A percentile compares a stretch with the other conserved stretches of the same genome.
Conservation (phyloP, 2,113 vertebrate genomes). For the Tricholaema leucomelas region DNA sequence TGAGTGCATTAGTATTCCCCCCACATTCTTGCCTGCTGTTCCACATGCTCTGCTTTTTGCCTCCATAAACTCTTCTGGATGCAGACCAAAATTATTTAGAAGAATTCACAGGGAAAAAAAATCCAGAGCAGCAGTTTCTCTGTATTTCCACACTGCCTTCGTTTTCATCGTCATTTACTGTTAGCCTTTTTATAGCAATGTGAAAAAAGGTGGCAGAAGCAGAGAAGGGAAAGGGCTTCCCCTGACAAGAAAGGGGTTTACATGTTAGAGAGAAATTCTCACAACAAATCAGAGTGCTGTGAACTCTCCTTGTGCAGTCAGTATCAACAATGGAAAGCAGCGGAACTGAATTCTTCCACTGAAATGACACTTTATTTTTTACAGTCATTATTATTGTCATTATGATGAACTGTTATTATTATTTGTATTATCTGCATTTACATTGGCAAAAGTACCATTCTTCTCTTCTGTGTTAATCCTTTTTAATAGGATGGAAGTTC, state of each 20-base stretch:
- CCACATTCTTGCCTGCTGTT: slow-evolving; percentile 43
- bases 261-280: slow-evolving; percentile 33
- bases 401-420: not conserved
- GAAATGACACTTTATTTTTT: not conserved
- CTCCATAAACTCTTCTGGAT: slow-evolving; percentile 51
- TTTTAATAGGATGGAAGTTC: not conserved
- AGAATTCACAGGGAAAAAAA: not conserved
- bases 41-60: slow-evolving; percentile 36
- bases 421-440: not conserved
- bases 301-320: not conserved
- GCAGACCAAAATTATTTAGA: slow-evolving; percentile 52
- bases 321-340: slow-evolving; percentile 23
- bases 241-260: slow-evolving; percentile 16
- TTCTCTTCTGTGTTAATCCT: not conserved
- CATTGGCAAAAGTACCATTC: not conserved
- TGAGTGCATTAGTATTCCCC: slow-evolving; percentile 50
- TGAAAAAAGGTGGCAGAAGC: slow-evolving; percentile 33
- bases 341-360: not conserved
- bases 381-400: too few relatives aligned
- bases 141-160: slow-evolving; percentile 24
- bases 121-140: slow-evolving; percentile 15
- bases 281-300: not conserved
- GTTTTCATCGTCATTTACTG: slow-evolving; percentile 38
- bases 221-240: slow-evolving; percentile 5
- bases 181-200: slow-evolving; percentile 44